Percentiles rank a stretch among this genome's conserved stretches.
phyloP scores from a whole-genome alignment of 2,113 vertebrate species.

The Grantiella picta region DNA sequence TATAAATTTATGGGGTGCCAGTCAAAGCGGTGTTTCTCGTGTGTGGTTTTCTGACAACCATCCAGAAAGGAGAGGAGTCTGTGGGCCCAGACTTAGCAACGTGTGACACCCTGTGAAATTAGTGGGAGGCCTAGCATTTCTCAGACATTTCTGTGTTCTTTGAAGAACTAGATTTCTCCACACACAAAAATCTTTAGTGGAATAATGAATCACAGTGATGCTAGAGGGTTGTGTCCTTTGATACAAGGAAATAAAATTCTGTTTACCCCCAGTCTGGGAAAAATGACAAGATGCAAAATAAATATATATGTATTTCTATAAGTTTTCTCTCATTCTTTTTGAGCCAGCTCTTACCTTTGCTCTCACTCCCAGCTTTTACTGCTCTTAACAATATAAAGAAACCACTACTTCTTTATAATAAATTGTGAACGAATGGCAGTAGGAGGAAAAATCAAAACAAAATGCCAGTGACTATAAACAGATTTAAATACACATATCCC shows the following conservation, averaged over 20 bases:
- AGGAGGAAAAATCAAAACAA: slow-evolving; percentile 1
- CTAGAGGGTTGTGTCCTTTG: neutral
- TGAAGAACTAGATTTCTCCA: neutral
- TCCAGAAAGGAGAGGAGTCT: neutral
- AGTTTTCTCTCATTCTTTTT: neutral
- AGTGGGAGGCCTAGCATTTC: neutral
- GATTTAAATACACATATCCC: neutral
- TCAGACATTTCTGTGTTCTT: neutral
- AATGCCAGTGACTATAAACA: neutral
- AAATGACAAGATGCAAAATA: neutral
- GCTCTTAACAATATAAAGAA: neutral
- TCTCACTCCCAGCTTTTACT: neutral
- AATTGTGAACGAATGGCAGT: neutral
- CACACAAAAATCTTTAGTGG: neutral
- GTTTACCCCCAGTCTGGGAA: neutral
- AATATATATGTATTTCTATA: neutral
- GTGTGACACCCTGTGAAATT: neutral
- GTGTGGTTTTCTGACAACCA: neutral
- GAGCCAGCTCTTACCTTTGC: neutral
- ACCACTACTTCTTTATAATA: neutral
- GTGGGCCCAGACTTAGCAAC: neutral
- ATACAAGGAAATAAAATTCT: neutral
- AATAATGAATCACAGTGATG: neutral
- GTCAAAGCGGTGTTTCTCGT: rapidly evolving
- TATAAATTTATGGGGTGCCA: neutral